Base-by-base conservation (phyloP, 2,888 invertebrate species). In the Pyrocoelia pectoralis region DNA sequence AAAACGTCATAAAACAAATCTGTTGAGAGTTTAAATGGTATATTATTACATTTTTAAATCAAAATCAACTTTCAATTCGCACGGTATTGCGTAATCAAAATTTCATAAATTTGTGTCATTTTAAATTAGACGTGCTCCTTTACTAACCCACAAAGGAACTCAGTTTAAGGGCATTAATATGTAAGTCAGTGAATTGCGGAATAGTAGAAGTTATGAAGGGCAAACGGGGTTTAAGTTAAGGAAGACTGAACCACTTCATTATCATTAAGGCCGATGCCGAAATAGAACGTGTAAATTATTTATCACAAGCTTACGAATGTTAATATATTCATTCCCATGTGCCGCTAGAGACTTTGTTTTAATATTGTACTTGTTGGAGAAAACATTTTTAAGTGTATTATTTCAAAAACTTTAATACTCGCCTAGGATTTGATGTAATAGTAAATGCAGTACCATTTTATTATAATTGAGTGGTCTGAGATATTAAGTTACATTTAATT, bases 141-240 rank as follows among this genome's bases (percentile, higher is more conserved):
- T 13, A 43, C 41, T 14, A 13, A 43, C 41, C 41, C 13, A 43
- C 41, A 43, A 43, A 43, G 41, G 41, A 43, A 15, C 14, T 8
- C 13, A 43, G 14, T 43, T 43, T 15, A 15, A 15, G 10, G 13
- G 8, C 15, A 43, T 43, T 43, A 43, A 43, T 43, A 43, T 8
- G 41, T 13, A 43, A 43, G 6, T 43, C 41, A 3, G 12, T 15
- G 41, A 43, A 43, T 43, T 43, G 41, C 41, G 12, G 13, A 43
- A 43, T 43, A 8, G 38, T 24, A 38, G 41, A 15, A 43, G 41
- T 43, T 15, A 5, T 33, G 14, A 43, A 43, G 41, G 41, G 41
- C 15, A 43, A 43, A 43, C 3, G 41, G 41, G 41, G 13, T 43
- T 43, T 43, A 43, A 43, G 12, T 43, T 43, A 43, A 3, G 13